phyloP scores from a whole-genome alignment of 2,797 vertebrate genomes.

The Valencia hispanica region DNA sequence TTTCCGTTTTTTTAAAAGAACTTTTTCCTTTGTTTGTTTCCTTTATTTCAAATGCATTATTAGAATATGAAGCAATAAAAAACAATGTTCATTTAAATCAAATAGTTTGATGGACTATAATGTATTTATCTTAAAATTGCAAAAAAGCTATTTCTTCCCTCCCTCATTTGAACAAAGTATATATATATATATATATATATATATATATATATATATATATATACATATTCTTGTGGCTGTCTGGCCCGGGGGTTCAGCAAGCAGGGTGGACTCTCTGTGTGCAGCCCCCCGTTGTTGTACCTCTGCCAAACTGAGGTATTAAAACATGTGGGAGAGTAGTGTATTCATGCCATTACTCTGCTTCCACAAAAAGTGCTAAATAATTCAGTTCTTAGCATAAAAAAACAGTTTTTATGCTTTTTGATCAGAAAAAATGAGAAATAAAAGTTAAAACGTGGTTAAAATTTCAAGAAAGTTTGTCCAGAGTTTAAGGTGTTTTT shows the following conservation, averaged over 20 bases:
- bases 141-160: too few species aligned
- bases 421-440: neutral
- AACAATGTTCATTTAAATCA: neutral
- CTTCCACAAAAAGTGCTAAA: neutral
- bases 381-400: neutral
- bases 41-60: neutral
- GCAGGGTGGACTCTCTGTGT: too few species aligned
- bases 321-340: neutral
- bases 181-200: too few species aligned
- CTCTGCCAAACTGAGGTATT: neutral
- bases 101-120: neutral
- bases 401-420: neutral
- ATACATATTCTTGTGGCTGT: too few species aligned
- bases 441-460: neutral
- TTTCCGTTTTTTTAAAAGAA: neutral
- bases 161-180: too few species aligned
- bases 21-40: neutral
- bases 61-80: neutral
- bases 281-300: neutral
- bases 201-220: too few species aligned
- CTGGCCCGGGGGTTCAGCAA: too few species aligned
- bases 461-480: neutral
- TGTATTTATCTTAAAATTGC: too few species aligned
- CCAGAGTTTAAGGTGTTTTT: neutral
- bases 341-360: conserved; percentile 3